Evolutionary conservation across 2,113 vertebrate genomes (phyloP), one percentile per base, ranked within the genome.

Genomic region (Trogon surrucura): DNA sequence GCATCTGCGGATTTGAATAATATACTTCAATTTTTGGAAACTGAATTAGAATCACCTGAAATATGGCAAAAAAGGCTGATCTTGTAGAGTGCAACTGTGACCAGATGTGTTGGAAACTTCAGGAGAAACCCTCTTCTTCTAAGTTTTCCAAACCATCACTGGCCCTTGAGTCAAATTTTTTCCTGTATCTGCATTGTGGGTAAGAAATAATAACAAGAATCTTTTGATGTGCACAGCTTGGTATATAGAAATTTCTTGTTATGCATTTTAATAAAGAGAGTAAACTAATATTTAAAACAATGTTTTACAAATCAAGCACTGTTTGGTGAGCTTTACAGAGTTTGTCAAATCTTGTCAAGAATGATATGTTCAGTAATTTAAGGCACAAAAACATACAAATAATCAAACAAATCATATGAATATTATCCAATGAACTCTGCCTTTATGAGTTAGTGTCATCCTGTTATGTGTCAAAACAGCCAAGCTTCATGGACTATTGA

Each of bases 371-470:
- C 92, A 91, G 92, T 81, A 84, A 54, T 74, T 92, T 85, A 70
- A 90, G 64, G 15, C 44, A 86, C 16, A 95, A 91, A 90, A 57
- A 2, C 34, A 83, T 84, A 95, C 38, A 93, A 93, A 93, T 88
- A 96, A 92, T 92, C 51, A 84, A 89, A 89, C 88, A 95, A 94
- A 86, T 94, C 14, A 77, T 17, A 88, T 17, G 25, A 85, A 73
- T 93, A 80, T 84, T 95, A 88, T 78, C 75, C 77, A 74, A 64
- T 93, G 80, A 91, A 91, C 57, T 87, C 77, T 95, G 86, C 34
- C 83, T 91, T 84, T 85, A 45, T 61, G 38, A 91, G 92, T 92
- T 88, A 92, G 17, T 56, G 53, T 93, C 51, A 85, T 75, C 19
- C 48, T 71, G 13, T 71, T 93, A 60, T 53, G 34, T 26, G 65